phyloP scores from a whole-genome alignment of 2,797 vertebrate species.

The Pelochelys cantorii region DNA sequence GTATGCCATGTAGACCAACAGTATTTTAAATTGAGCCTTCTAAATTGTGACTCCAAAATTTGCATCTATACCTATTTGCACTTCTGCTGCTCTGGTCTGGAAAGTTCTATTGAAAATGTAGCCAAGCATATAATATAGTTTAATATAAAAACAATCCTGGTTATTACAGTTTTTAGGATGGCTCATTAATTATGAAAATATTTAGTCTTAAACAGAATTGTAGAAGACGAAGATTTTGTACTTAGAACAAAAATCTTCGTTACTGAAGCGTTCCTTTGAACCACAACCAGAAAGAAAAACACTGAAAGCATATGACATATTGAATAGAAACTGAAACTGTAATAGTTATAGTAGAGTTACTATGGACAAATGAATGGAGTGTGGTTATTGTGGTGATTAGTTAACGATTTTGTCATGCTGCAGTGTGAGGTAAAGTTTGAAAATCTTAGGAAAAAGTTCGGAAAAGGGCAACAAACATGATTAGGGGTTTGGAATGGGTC shows the following conservation, averaged over 20 bases:
- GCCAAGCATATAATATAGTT: background rate
- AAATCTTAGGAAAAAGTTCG: background rate
- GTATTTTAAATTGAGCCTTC: fast-evolving
- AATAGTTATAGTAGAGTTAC: background rate
- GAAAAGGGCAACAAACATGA: too few species aligned
- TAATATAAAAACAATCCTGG: background rate
- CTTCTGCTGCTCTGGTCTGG: background rate
- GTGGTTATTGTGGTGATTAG: background rate
- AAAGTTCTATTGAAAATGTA: conserved; percentile 9
- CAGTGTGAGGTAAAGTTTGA: background rate
- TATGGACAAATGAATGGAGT: background rate
- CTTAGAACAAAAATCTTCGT: background rate
- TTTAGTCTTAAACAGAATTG: background rate
- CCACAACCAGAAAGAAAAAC: conserved; percentile 8
- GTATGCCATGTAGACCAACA: background rate
- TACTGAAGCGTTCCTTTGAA: background rate
- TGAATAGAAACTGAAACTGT: background rate
- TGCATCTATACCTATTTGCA: fast-evolving
- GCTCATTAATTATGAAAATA: background rate
- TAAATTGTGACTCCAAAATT: background rate
- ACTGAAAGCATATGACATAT: background rate
- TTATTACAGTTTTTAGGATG: background rate
- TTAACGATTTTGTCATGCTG: background rate
- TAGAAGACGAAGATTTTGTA: background rate
- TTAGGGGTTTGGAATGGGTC: too few species aligned